These are phyloP conservation scores for Hetaerina americana DNA, from an alignment of 1,140 invertebrate genomes.

Conservation along the genomic window DNA sequence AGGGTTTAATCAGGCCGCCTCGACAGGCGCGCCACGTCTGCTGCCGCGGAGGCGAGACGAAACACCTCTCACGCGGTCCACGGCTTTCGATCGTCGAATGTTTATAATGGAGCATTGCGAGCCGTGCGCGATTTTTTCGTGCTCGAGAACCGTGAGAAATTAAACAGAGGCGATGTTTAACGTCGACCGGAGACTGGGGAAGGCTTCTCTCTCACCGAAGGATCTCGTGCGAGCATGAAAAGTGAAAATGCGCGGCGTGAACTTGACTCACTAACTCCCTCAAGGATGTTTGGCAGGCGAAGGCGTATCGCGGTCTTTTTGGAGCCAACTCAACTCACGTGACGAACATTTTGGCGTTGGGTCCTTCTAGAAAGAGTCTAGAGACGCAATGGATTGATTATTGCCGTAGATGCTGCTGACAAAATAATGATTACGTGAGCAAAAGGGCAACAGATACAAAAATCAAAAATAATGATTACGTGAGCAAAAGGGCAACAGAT, in stretches of 20 bases:
- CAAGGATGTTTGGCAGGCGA: too few relatives aligned
- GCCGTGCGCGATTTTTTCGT: background rate
- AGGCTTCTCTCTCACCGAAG: too few relatives aligned
- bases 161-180: background rate
- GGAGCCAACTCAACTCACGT: too few relatives aligned
- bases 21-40: background rate
- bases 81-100: background rate
- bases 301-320: too few relatives aligned
- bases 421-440: too few relatives aligned
- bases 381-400: too few relatives aligned
- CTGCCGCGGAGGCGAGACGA: background rate
- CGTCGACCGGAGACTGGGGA: background rate
- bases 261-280: background rate
- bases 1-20: background rate
- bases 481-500: too few relatives aligned
- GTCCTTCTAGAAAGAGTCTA: too few relatives aligned
- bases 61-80: background rate
- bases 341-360: too few relatives aligned
- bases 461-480: too few relatives aligned
- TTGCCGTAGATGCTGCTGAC: too few relatives aligned
- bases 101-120: background rate
- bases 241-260: background rate
- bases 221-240: background rate
- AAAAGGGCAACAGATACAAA: too few relatives aligned
- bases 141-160: background rate